Evolutionary conservation across 2,888 invertebrate genomes (phyloP), one percentile per base, ranked within the genome.

Genomic region (Drosophila cracens): DNA sequence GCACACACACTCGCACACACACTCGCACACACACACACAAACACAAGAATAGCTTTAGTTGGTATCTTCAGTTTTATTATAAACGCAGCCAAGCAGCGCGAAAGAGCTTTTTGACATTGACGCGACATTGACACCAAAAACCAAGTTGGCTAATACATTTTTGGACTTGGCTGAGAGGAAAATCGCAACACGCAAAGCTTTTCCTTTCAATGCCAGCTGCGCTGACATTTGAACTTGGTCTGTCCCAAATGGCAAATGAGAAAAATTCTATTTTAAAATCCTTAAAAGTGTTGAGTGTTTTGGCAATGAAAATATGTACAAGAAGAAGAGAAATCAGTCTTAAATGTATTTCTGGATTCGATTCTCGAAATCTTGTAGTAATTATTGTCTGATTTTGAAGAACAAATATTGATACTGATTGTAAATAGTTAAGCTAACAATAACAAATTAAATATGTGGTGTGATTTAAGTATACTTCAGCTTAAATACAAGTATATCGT

Each of bases 101-200:
- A 65, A 31, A 51, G 56, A 73, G 67, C 62, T 83, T 78, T 81
- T 78, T 86, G 85, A 86, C 85, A 89, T 86, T 86, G 85, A 62
- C 81, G 84, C 81, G 89, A 90, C 90, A 90, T 86, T 90, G 85
- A 81, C 78, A 81, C 81, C 83, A 72, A 83, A 89, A 88, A 18
- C 34, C 10, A 36, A 36, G 87, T 77, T 74, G 87, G 77, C 76
- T 90, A 86, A 86, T 88, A 88, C 74, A 88, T 74, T 80, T 11
- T 18, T 34, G 18, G 10, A 21, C 63, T 40, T 53, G 57, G 46
- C 71, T 56, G 60, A 61, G 62, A 59, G 70, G 58, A 72, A 81
- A 83, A 69, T 61, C 59, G 31, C 64, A 51, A 31, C 48, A 64
- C 40, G 53, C 43, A 59, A 60, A 46, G 53, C 76, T 68, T 81